These are phyloP conservation scores for Chelonus insularis DNA, from an alignment of 1,140 invertebrate genomes.

Conservation along the genomic window DNA sequence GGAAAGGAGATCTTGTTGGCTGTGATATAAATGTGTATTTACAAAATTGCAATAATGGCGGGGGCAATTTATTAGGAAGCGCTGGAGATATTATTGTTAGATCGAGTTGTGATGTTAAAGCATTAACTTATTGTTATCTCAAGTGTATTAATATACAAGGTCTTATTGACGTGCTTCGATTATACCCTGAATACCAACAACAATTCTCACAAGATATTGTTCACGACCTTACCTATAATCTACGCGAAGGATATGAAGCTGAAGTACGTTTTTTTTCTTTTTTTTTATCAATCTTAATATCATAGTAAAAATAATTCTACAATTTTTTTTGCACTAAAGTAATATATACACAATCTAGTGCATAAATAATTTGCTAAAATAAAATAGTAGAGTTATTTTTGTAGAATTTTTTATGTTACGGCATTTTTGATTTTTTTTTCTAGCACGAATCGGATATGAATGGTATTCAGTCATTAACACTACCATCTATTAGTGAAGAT, in stretches of 20 bases:
- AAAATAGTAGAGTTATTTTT: too few relatives aligned
- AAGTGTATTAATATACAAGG: constrained; percentile 92
- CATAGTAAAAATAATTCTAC: too few relatives aligned
- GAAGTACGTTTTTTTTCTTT: constrained; percentile 65
- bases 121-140: constrained; percentile 92
- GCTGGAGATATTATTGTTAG: constrained; percentile 80
- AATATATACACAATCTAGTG: too few relatives aligned
- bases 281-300: too few relatives aligned
- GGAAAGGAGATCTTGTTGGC: constrained; percentile 95
- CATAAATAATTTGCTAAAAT: too few relatives aligned
- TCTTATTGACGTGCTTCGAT: constrained; percentile 82
- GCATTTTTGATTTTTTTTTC: too few relatives aligned
- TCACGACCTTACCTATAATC: constrained; percentile 93
- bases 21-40: constrained; percentile 85
- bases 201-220: constrained; percentile 92
- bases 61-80: constrained; percentile 55
- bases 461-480: constrained; percentile 75
- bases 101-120: constrained; percentile 92
- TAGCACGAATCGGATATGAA: constrained; percentile 79
- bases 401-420: too few relatives aligned
- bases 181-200: constrained; percentile 94
- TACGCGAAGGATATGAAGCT: constrained; percentile 89
- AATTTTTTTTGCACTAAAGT: too few relatives aligned
- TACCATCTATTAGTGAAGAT: constrained; percentile 90
- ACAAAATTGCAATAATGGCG: constrained; percentile 62